Evolutionary conservation across 2,113 vertebrate species (phyloP).

Genomic region (Halcyon senegalensis): DNA sequence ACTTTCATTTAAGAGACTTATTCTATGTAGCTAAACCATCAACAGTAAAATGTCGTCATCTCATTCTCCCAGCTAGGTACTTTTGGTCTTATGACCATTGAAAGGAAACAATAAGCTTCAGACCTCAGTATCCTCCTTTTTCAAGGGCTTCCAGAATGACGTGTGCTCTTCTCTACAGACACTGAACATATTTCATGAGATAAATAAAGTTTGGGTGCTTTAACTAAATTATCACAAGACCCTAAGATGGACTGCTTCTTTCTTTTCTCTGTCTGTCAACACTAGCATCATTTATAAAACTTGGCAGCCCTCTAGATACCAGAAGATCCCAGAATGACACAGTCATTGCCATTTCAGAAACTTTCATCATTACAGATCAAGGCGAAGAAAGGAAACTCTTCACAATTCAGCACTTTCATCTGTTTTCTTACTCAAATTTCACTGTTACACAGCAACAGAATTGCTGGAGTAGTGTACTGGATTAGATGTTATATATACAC

Average conservation of each 20-base stretch:
- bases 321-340: background rate
- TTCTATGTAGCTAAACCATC: background rate
- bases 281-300: background rate
- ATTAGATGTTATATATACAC: background rate
- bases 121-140: background rate
- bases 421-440: background rate
- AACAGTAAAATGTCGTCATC: background rate
- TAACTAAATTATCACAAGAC: background rate
- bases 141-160: background rate
- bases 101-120: background rate
- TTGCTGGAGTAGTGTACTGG: background rate
- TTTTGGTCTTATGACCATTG: background rate
- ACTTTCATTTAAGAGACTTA: background rate
- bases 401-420: background rate
- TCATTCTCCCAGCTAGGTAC: background rate
- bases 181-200: background rate
- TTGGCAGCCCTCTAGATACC: background rate
- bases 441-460: background rate
- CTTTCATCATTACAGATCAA: background rate
- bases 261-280: background rate
- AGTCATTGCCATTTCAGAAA: background rate
- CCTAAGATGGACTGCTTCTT: background rate
- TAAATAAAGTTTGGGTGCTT: background rate
- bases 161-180: background rate
- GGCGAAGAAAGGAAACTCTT: background rate